Evolutionary conservation across 2,113 vertebrate genomes (phyloP), one percentile per base, ranked within the genome.

Genomic region (Proteles cristata): DNA sequence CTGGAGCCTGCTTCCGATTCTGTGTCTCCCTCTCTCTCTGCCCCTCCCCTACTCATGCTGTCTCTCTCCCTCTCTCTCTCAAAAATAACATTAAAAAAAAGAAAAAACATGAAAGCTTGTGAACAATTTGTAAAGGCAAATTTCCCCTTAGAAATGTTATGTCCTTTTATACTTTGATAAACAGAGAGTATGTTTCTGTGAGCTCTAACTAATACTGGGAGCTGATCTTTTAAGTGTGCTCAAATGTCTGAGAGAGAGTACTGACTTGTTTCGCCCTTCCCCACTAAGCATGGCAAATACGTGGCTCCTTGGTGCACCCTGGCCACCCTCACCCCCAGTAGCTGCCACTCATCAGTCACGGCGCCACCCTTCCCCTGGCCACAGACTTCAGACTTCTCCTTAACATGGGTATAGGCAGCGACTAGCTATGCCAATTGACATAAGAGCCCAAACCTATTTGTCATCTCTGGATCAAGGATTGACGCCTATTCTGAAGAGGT

Each of bases 201-300:
- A 35, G 21, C 65, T 80, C 21, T 31, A 6, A 16, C 1, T 8
- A 28, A 35, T 23, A 16, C 43, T 4, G 2, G 35, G 55, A 17
- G 53, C 43, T 66, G 61, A 2, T 28, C 28, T 77, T 73, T 25
- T 11, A 45, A 43, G 48, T 25, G 21, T 3, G 15, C 15, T 3
- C 9, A 21, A 11, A 12, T 23, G 39, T 39, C 31, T 71, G 14
- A 19, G 35, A 12, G 21, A 82, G 17, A 77, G 6, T 28, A 0
- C 31, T 11, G 4, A 35, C 35, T 39, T 61, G 19, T 23, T 68
- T 89, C 92, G 7, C 43, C 17, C 28, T 86, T 21, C 17, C 6
- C 1, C 1, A 11, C 39, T 8, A 7, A 17, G 35, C 1, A 0
- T 21, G 43, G 31, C 53, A 17, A 7, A 6, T 11, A 4, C 19